Base-by-base conservation (phyloP, 2,797 vertebrate species). In the Anisognathus igniventris region DNA sequence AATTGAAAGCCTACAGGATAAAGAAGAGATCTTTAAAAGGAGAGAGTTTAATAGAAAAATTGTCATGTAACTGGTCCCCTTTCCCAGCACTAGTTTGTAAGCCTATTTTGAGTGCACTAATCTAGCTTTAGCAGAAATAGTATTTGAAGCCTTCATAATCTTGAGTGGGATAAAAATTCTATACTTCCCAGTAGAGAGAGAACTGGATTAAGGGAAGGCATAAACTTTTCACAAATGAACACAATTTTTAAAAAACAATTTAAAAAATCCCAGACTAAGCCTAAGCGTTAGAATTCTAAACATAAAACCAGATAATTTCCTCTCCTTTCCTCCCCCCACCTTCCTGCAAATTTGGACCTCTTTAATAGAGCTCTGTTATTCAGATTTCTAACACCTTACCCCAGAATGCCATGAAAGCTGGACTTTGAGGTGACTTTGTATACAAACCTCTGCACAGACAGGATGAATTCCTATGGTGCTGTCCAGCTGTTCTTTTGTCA, bases 401-500 rank as follows among this genome's bases (percentile, higher is more conserved):
- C 30, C 62, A 51, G 44, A 58, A 58, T 3, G 6, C 21, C 35
- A 60, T 0, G 1, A 67, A 83, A 93, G 14, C 62, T 48, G 28
- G 33, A 25, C 17, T 47, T 53, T 5, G n/a, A 86, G 31, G 15
- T 81, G 35, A 56, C 30, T 28, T 37, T 33, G 28, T 30, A n/a
- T 78, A 96, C 98, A 37, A 80, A 99, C 98, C 98, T 98, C 98
- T n/a, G 98, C 98, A 37, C 98, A 98, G 88, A 98, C 96, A 0
- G 98, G 98, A 62, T 98, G 98, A 92, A 98, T 98, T 45, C 98
- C 98, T 20, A 98, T 87, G 0, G 98, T 98, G 93, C 57, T 91
- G 74, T 98, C 98, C 96, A 99, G 93, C 82, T 98, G 98, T 22
- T 86, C 67, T 86, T 99, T 98, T 83, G 98, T 99, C 42, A 99